Percentiles rank a stretch among this genome's conserved stretches.
Evolutionary conservation across 2,797 vertebrate genomes (phyloP).

Genomic region (Muraenolepis orangiensis): DNA sequence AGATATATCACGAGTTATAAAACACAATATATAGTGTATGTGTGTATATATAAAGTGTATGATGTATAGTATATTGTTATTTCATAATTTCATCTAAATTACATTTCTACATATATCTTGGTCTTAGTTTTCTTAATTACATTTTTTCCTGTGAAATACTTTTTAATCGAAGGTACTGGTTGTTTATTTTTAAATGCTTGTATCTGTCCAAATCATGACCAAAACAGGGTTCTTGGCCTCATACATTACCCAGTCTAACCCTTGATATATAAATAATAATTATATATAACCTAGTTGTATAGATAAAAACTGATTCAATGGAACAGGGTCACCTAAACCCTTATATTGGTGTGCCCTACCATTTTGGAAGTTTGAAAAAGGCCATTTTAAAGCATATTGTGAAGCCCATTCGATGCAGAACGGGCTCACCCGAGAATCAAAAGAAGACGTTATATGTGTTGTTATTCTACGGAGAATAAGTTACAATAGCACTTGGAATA

Average conservation of each 20-base stretch:
- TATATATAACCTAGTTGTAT: not conserved
- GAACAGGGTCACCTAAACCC: not conserved
- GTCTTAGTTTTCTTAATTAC: no score
- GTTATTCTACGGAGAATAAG: not conserved
- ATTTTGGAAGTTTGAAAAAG: not conserved
- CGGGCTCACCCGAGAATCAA: not conserved
- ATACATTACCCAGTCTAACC: not conserved
- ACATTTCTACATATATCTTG: no score
- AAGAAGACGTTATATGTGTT: not conserved
- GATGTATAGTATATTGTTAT: no score
- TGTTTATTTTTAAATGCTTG: no score
- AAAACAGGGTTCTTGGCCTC: not conserved
- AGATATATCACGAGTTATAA: no score
- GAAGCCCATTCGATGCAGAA: not conserved
- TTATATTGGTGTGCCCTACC: no score
- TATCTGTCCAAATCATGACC: no score
- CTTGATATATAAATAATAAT: not conserved
- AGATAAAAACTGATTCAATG: not conserved
- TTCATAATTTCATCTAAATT: no score
- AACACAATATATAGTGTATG: no score
- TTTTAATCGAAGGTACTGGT: no score
- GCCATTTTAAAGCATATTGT: not conserved
- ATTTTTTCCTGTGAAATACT: no score
- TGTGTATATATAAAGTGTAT: no score
- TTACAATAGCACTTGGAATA: constrained; percentile 12